Conservation (phyloP, 2,113 vertebrate genomes). For the Caracal caracal region DNA sequence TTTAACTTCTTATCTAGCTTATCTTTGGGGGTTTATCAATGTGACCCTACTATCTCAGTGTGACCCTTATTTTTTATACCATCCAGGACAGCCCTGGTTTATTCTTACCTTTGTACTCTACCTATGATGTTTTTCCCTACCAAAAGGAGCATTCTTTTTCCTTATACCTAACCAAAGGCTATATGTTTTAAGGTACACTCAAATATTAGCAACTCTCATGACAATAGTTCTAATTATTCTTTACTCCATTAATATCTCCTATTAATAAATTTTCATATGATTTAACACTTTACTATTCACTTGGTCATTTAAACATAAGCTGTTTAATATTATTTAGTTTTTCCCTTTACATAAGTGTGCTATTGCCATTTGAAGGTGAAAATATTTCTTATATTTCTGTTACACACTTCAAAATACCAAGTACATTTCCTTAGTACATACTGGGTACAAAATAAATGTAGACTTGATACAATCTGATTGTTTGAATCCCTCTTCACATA, state of each 20-base stretch:
- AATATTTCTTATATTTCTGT: constrained; percentile 1
- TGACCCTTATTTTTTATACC: neutral
- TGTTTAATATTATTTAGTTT: neutral
- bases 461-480: neutral
- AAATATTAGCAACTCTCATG: neutral
- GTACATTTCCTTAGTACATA: neutral
- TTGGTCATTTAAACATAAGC: constrained; percentile 28
- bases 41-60: neutral
- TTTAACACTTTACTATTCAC: neutral
- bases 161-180: constrained; percentile 1
- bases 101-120: neutral
- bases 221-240: neutral
- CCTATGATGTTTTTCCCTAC: neutral
- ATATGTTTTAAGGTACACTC: neutral
- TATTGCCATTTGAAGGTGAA: neutral
- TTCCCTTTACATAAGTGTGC: neutral
- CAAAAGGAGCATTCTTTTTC: neutral
- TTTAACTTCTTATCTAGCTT: neutral
- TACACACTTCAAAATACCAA: neutral
- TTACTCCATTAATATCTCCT: neutral
- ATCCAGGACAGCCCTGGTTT: neutral
- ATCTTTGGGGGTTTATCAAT: neutral
- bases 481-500: neutral
- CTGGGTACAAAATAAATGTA: neutral
- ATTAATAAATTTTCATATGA: neutral